phyloP scores from a whole-genome alignment of 1,140 invertebrate genomes.

The Atta cephalotes region DNA sequence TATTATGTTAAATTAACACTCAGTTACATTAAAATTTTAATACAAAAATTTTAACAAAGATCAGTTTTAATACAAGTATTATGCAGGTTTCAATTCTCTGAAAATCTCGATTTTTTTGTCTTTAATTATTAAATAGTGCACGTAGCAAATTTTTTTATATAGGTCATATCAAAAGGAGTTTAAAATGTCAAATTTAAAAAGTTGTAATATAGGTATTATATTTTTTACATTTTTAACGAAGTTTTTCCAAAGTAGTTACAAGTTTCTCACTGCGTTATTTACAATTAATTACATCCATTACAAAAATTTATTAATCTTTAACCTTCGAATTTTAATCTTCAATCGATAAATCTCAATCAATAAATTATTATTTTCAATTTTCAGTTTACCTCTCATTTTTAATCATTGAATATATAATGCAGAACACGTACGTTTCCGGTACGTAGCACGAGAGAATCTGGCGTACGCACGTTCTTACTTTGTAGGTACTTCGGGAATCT shows the following conservation, averaged over 20 bases:
- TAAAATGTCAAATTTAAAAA: too few relatives aligned
- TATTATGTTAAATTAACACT: too few relatives aligned
- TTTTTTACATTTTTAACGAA: too few relatives aligned
- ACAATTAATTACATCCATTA: too few relatives aligned
- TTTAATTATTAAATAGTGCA: neutral
- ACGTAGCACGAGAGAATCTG: slow-evolving; percentile 1
- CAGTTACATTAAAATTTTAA: too few relatives aligned
- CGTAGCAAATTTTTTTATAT: too few relatives aligned
- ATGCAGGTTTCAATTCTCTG: neutral
- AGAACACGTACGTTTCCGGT: neutral
- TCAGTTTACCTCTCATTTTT: neutral
- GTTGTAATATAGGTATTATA: too few relatives aligned
- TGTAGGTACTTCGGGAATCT: slow-evolving; percentile 14
- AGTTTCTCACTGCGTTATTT: too few relatives aligned
- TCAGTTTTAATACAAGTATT: too few relatives aligned
- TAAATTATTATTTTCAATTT: neutral
- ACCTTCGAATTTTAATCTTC: neutral
- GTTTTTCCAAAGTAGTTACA: too few relatives aligned
- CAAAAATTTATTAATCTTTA: neutral
- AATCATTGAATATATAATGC: slow-evolving; percentile 3
- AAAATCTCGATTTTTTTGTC: neutral
- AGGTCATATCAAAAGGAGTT: too few relatives aligned
- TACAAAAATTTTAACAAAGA: too few relatives aligned
- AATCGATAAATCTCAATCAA: neutral
- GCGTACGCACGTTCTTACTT: neutral